A percentile compares a stretch with the other conserved stretches of the same genome.
phyloP scores from a whole-genome alignment of 2,888 invertebrate genomes.

The Phanerotoma sp. region DNA sequence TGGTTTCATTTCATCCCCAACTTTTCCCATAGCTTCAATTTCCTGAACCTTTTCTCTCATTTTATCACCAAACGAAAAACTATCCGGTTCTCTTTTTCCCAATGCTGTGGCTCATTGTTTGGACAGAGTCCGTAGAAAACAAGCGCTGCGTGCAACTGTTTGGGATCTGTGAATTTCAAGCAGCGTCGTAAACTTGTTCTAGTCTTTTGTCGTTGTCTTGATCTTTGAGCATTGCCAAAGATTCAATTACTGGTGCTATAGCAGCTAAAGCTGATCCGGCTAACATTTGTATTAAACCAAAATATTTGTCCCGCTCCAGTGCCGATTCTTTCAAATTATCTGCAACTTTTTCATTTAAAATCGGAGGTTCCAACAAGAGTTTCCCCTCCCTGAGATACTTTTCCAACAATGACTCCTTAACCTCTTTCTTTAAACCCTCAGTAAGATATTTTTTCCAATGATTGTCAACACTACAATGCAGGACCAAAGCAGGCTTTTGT shows the following conservation, averaged over 20 bases:
- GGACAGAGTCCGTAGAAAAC: conserved; percentile 4
- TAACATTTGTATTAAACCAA: conserved; percentile 35
- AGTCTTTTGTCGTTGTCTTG: conserved; percentile 3
- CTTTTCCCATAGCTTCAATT: conserved; percentile 5
- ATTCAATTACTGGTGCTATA: neutral
- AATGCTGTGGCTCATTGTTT: conserved; percentile 4
- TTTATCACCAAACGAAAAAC: conserved; percentile 16
- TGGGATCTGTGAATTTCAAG: conserved; percentile 3
- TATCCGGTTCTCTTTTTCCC: conserved; percentile 12
- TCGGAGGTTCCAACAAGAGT: neutral
- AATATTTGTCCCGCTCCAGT: neutral
- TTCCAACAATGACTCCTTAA: neutral
- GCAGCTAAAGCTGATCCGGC: conserved; percentile 10
- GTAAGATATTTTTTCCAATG: conserved; percentile 19
- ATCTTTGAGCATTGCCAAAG: conserved; percentile 1
- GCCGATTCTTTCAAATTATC: neutral
- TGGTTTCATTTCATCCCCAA: conserved; percentile 11
- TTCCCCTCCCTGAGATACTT: neutral
- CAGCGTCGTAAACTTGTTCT: conserved; percentile 9
- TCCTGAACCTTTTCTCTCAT: conserved; percentile 6
- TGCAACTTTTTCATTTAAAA: neutral
- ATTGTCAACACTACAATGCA: neutral
- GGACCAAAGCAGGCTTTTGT: conserved; percentile 1
- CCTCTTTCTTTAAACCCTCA: conserved; percentile 5
- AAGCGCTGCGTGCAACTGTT: conserved; percentile 11